Percentiles rank a stretch among this genome's conserved stretches.
phyloP scores from a whole-genome alignment of 2,888 invertebrate genomes.

The Melieria crassipennis region DNA sequence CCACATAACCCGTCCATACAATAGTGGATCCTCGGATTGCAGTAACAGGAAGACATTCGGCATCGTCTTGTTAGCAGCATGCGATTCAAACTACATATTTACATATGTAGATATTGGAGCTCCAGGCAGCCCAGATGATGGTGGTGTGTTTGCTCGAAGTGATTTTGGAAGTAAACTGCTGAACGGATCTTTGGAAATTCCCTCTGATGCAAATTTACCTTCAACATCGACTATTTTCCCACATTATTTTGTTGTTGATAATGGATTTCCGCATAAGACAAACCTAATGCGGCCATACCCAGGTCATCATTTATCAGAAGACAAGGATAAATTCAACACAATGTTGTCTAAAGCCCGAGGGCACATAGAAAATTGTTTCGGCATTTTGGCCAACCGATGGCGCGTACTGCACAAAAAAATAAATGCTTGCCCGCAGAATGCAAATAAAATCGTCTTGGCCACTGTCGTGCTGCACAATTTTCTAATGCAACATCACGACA shows the following conservation, averaged over 20 bases:
- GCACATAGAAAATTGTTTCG: constrained; percentile 10
- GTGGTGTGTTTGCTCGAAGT: constrained; percentile 31
- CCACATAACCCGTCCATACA: constrained; percentile 18
- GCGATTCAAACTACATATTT: constrained; percentile 26
- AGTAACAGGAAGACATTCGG: constrained; percentile 34
- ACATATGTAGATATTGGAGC: constrained; percentile 29
- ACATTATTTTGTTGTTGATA: constrained; percentile 35
- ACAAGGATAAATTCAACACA: constrained; percentile 23
- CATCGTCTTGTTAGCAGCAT: constrained; percentile 30
- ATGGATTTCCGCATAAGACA: constrained; percentile 27
- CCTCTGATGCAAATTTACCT: constrained; percentile 21
- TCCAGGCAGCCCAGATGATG: constrained; percentile 13
- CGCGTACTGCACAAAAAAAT: constrained; percentile 22
- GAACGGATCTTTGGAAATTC: constrained; percentile 26
- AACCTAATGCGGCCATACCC: constrained; percentile 33
- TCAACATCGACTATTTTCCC: constrained; percentile 19
- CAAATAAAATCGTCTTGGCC: constrained; percentile 29
- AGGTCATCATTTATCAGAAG: constrained; percentile 14
- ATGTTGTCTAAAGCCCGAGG: constrained; percentile 14
- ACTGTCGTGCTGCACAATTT: constrained; percentile 27
- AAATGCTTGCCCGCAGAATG: constrained; percentile 23
- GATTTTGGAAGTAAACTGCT: constrained; percentile 28
- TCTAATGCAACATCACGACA: constrained; percentile 25
- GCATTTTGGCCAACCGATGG: constrained; percentile 8
- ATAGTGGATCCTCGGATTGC: constrained; percentile 23